A percentile compares a stretch with the other conserved stretches of the same genome.
Conservation (phyloP, 2,113 vertebrate genomes). For the Oceanites oceanicus region DNA sequence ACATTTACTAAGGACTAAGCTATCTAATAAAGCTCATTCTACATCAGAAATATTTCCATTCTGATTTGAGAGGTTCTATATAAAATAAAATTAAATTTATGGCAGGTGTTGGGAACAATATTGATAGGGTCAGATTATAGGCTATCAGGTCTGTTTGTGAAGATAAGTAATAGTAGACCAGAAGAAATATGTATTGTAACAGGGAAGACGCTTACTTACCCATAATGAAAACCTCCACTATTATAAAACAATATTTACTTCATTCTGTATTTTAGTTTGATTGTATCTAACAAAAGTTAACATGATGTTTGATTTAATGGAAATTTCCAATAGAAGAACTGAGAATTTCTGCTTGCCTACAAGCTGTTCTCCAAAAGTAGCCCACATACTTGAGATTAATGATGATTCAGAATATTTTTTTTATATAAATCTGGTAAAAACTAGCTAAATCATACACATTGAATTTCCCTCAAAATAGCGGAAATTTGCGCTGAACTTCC, state of each 20-base stretch:
- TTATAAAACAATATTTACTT: neutral
- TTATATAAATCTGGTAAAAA: neutral
- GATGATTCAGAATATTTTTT: neutral
- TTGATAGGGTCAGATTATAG: neutral
- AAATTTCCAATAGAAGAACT: neutral
- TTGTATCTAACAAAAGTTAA: neutral
- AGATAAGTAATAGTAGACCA: neutral
- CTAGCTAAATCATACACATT: neutral
- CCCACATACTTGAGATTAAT: neutral
- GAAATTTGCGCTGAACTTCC: neutral
- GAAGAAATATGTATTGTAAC: neutral
- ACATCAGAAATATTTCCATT: neutral
- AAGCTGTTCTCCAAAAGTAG: neutral
- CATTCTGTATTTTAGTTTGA: neutral
- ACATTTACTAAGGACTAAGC: neutral
- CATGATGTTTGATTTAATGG: neutral
- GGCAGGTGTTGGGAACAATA: neutral
- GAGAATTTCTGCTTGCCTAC: neutral
- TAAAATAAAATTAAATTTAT: neutral
- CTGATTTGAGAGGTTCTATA: neutral
- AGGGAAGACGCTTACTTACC: neutral
- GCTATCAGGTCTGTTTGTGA: neutral
- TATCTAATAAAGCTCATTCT: neutral
- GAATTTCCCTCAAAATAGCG: neutral
- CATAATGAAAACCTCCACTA: neutral